Percentiles rank a stretch among this genome's conserved stretches.
Conservation (phyloP, 2,113 vertebrate genomes). For the Camelus bactrianus region DNA sequence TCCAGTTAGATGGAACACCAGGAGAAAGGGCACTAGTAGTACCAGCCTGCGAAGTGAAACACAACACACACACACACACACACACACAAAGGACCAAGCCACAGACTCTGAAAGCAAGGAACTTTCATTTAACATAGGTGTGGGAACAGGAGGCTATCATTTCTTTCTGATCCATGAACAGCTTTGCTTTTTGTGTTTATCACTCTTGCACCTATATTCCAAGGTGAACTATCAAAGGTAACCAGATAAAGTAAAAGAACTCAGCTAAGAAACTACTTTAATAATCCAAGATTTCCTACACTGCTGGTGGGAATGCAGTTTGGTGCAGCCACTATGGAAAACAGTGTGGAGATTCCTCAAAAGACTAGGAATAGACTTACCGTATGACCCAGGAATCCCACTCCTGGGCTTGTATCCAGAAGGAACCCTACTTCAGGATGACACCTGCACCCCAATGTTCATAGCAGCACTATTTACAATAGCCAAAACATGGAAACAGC, state of each 20-base stretch:
- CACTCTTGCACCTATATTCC: background rate
- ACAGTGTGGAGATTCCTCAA: too few species aligned
- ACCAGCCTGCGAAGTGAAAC: background rate
- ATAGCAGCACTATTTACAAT: too few species aligned
- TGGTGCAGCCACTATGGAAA: too few species aligned
- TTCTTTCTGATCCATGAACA: background rate
- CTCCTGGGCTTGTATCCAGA: too few species aligned
- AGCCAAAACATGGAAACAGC: too few species aligned
- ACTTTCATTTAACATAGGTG: background rate
- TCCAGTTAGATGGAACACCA: slow-evolving; percentile 5
- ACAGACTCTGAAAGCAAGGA: background rate
- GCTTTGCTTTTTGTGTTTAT: background rate
- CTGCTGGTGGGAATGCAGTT: too few species aligned
- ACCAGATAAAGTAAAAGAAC: background rate
- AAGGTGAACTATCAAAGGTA: background rate
- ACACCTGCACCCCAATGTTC: too few species aligned
- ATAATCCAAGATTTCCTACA: background rate
- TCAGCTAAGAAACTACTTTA: slow-evolving; percentile 36
- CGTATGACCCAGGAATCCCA: too few species aligned
- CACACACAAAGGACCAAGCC: background rate
- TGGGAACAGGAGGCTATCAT: background rate
- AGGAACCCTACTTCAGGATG: too few species aligned
- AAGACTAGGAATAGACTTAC: too few species aligned
- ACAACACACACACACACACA: background rate
- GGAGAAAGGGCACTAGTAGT: background rate